Base-by-base conservation (phyloP, 2,113 vertebrate species). In the Percopsis transmontana region DNA sequence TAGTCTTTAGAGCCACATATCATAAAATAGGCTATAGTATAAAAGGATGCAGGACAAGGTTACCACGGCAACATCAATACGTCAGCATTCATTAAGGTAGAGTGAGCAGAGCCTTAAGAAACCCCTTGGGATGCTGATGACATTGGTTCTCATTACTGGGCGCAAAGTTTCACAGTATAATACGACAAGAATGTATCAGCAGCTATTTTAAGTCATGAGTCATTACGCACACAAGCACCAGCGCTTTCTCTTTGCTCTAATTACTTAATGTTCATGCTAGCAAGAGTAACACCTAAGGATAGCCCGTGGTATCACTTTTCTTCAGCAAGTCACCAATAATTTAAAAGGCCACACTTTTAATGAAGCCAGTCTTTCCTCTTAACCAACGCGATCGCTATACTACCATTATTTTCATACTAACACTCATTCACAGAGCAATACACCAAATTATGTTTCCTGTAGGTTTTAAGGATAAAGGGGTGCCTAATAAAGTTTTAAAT, bases 231-330 rank as follows among this genome's bases (percentile, higher is more conserved):
- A 66, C 1, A 12, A 61, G 47, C 2, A 0, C 38, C 0, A 0
- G 23, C 16, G 61, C 77, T 81, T 62, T 62, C 21, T 20, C 33
- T 19, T 0, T 59, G 15, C 65, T 59, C 61, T 65, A 50, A 72
- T 72, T 82, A 66, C 51, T 10, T 67, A 54, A 62, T 59, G 51
- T 20, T 58, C 7, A 33, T 3, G n/a, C 45, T 45, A 40, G 61
- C 56, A 0, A 41, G 9, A 56, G 14, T 8, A 64, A 13, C 19
- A 20, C 5, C 18, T 18, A 1, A 14, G 57, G 67, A 64, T 1
- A 41, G 20, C 45, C 11, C 45, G 20, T 11, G 39, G 33, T 68
- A 33, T 52, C 18, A 62, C 10, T 4, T 4, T 2, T 61, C 53
- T 41, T 45, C 38, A 7, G 56, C 60, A 51, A 55, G 1, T n/a